Conservation (phyloP, 2,888 invertebrate genomes). For the Lypha dubia region DNA sequence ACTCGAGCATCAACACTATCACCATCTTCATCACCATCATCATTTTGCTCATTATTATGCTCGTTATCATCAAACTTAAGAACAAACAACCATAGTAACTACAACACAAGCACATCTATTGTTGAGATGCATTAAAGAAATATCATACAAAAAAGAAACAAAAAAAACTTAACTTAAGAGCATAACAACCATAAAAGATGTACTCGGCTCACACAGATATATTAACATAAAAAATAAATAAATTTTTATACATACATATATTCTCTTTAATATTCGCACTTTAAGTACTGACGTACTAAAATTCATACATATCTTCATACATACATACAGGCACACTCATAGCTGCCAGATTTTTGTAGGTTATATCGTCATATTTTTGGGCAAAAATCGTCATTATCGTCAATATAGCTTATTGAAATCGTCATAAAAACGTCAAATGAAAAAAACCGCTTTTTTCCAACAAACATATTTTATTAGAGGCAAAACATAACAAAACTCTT, state of each 20-base stretch:
- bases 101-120: slow-evolving; percentile 36
- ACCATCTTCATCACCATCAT: slow-evolving; percentile 5
- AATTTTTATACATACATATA: background rate
- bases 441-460: too few species aligned
- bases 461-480: too few species aligned
- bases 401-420: too few species aligned
- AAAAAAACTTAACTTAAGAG: background rate
- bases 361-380: too few species aligned
- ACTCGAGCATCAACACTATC: slow-evolving; percentile 6
- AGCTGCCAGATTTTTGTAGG: too few species aligned
- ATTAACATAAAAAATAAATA: background rate
- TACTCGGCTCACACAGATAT: background rate
- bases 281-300: background rate
- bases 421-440: too few species aligned
- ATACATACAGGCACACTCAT: background rate
- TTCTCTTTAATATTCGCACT: background rate
- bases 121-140: slow-evolving; percentile 51
- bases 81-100: background rate
- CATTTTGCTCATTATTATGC: slow-evolving; percentile 7
- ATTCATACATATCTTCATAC: background rate
- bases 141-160: background rate
- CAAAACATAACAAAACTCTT: too few species aligned
- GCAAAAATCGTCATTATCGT: too few species aligned
- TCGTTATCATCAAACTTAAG: background rate
- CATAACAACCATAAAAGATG: slow-evolving; percentile 14